Evolutionary conservation across 2,797 vertebrate genomes (phyloP).

Genomic region (Aulostomus chinensis): DNA sequence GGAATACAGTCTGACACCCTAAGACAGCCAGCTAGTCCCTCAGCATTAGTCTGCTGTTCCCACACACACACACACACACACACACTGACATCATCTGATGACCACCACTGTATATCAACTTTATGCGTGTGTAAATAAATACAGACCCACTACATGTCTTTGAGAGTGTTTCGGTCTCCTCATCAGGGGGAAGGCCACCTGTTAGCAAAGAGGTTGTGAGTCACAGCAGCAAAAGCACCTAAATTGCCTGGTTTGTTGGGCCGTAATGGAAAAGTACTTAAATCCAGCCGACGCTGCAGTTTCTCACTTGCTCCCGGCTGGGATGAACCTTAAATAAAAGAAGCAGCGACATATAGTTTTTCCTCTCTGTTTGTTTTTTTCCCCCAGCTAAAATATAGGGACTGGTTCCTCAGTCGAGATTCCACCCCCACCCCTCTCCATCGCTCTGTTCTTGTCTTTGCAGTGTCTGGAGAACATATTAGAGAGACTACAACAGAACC

Average conservation of each 20-base stretch:
- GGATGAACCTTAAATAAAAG: neutral
- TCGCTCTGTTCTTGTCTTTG: neutral
- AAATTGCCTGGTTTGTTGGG: slow-evolving; percentile 7
- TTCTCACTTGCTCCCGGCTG: neutral
- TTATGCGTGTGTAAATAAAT: too few relatives aligned
- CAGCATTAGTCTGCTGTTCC: slow-evolving; percentile 49
- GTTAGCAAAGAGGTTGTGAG: neutral
- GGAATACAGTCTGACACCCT: slow-evolving; percentile 47
- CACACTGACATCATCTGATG: slow-evolving; percentile 35
- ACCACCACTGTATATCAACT: too few relatives aligned
- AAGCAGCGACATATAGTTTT: neutral
- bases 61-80: slow-evolving; percentile 22
- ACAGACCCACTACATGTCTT: too few relatives aligned
- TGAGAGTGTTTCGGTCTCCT: too few relatives aligned
- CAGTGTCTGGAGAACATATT: neutral
- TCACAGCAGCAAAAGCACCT: slow-evolving; percentile 8
- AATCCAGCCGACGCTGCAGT: neutral
- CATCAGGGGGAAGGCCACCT: slow-evolving; percentile 47
- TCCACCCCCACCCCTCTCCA: too few relatives aligned
- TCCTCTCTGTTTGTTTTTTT: neutral
- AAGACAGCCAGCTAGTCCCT: slow-evolving; percentile 50
- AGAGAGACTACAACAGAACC: neutral
- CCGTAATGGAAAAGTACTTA: slow-evolving; percentile 2
- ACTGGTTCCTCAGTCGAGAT: too few relatives aligned
- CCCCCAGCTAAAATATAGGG: too few relatives aligned